A percentile compares a stretch with the other conserved stretches of the same genome.
Evolutionary conservation across 2,888 invertebrate genomes (phyloP).

Genomic region (Buathra laborator): DNA sequence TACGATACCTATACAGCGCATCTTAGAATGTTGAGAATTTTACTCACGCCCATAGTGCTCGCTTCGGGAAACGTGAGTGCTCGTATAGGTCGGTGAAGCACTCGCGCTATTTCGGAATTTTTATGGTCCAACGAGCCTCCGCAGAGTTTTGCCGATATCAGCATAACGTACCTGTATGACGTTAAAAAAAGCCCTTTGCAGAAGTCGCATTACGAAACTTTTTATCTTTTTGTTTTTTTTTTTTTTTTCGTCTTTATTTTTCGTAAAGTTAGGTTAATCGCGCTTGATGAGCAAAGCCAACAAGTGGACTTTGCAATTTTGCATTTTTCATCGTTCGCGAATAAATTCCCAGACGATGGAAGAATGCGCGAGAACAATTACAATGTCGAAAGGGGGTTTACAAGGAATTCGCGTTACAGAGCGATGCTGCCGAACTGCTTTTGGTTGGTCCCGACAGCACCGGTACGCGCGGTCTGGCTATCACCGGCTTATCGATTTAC

Average conservation of each 20-base stretch:
- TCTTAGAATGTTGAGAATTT: slow-evolving; percentile 25
- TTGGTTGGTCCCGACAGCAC: background rate
- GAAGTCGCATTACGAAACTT: background rate
- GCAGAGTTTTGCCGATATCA: slow-evolving; percentile 61
- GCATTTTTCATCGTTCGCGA: background rate
- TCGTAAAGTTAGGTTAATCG: too few relatives aligned
- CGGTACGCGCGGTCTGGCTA: slow-evolving; percentile 41
- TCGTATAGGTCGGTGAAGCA: slow-evolving; percentile 82
- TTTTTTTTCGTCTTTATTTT: background rate
- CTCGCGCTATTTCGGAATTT: slow-evolving; percentile 80
- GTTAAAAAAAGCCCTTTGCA: background rate
- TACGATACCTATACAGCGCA: background rate
- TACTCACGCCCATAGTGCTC: slow-evolving; percentile 83
- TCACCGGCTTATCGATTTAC: slow-evolving; percentile 67
- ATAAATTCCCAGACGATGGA: background rate
- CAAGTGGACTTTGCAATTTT: background rate
- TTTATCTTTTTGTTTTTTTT: background rate
- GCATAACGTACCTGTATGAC: slow-evolving; percentile 64
- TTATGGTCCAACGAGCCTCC: slow-evolving; percentile 55
- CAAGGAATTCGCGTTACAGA: background rate
- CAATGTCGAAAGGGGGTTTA: slow-evolving; percentile 18
- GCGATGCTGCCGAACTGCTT: too few relatives aligned
- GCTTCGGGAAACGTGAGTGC: slow-evolving; percentile 81
- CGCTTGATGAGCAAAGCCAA: background rate
- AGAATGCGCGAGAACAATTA: background rate